Conservation (phyloP, 2,113 vertebrate genomes). For the Regulus satrapa region DNA sequence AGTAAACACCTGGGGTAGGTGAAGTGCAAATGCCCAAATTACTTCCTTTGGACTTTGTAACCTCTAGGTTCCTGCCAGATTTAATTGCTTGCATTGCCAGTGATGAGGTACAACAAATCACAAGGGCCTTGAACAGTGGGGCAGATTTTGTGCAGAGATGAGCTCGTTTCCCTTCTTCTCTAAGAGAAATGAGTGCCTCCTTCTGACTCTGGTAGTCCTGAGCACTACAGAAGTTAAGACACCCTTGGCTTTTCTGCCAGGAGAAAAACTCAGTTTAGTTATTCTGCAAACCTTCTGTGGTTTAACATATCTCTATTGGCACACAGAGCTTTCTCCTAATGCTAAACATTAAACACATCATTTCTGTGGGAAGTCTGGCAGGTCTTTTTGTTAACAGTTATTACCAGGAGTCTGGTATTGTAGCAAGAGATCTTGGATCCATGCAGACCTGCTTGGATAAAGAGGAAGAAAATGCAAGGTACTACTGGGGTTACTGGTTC, state of each 20-base stretch:
- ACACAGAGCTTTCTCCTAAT: background rate
- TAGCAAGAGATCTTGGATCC: background rate
- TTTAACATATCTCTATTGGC: background rate
- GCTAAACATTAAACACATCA: background rate
- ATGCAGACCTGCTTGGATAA: background rate
- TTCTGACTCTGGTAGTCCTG: background rate
- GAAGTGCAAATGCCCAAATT: background rate
- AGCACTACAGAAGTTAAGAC: background rate
- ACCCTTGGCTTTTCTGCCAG: background rate
- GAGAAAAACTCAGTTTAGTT: background rate
- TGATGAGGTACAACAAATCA: background rate
- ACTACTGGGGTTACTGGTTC: background rate
- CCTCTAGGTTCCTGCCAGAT: background rate
- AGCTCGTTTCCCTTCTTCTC: background rate
- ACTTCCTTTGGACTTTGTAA: background rate
- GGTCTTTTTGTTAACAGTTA: background rate
- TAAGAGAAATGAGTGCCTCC: background rate
- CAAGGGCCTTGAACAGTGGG: background rate
- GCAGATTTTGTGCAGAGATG: background rate
- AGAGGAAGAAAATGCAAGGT: background rate
- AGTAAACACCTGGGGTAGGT: background rate
- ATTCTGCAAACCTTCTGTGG: background rate
- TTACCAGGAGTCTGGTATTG: background rate
- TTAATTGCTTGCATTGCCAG: background rate
- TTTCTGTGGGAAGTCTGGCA: background rate